phyloP scores from a whole-genome alignment of 2,113 vertebrate species.

The Ceuthmochares aereus region DNA sequence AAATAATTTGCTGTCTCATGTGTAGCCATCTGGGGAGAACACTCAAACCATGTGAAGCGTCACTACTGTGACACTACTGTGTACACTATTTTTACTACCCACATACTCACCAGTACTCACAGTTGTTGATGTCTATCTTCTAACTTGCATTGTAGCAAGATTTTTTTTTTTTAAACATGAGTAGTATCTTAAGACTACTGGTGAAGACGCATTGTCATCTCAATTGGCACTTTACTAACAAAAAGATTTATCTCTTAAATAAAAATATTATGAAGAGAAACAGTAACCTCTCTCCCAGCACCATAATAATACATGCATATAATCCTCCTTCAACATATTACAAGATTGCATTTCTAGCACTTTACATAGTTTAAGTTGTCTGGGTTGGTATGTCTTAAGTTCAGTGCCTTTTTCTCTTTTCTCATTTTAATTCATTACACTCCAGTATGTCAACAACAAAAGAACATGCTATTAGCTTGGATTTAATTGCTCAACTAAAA shows the following conservation, averaged over 20 bases:
- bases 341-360: background rate
- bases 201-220: background rate
- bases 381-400: background rate
- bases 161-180: background rate
- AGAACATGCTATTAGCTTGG: background rate
- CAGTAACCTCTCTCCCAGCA: background rate
- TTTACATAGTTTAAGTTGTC: background rate
- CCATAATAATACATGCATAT: background rate
- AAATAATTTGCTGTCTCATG: background rate
- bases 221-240: background rate
- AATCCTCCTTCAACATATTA: background rate
- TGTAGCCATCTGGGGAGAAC: background rate
- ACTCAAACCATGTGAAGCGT: background rate
- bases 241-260: background rate
- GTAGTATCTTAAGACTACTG: background rate
- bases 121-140: background rate
- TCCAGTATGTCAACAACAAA: background rate
- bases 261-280: background rate
- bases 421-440: background rate
- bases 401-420: background rate
- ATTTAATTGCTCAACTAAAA: background rate
- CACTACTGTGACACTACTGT: background rate
- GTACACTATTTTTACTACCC: no score
- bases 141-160: background rate
- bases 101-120: background rate